phyloP scores from a whole-genome alignment of 2,797 vertebrate genomes.

The Anguilla obscura region DNA sequence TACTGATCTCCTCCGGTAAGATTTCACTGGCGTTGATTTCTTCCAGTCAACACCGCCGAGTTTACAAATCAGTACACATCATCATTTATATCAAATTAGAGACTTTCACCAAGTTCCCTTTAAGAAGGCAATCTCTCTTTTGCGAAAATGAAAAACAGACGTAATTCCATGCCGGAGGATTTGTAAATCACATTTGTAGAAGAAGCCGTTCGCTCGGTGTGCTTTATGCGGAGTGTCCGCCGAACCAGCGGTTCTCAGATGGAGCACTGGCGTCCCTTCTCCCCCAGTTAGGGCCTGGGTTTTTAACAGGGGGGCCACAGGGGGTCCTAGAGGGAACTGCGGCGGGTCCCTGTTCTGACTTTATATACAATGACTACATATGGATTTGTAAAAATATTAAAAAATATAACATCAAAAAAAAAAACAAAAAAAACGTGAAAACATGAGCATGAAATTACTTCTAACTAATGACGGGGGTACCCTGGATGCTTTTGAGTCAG shows the following conservation, averaged over 20 bases:
- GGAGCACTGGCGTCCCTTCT: too few species aligned
- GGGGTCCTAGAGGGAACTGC: not conserved
- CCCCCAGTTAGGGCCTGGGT: too few species aligned
- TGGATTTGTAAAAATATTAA: too few species aligned
- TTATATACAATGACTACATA: not conserved
- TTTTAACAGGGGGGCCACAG: too few species aligned
- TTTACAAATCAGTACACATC: not conserved
- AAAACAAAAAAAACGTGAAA: too few species aligned
- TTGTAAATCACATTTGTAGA: not conserved
- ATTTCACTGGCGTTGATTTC: not conserved
- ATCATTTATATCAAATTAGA: not conserved
- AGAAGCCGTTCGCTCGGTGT: not conserved
- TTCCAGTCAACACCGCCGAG: not conserved
- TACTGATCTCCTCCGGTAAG: not conserved
- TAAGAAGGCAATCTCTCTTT: not conserved
- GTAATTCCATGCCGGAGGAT: not conserved
- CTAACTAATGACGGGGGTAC: too few species aligned
- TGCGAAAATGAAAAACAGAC: not conserved
- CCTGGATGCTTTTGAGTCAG: too few species aligned
- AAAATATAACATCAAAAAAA: too few species aligned
- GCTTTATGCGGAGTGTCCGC: not conserved
- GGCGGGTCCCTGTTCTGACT: not conserved
- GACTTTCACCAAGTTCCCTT: not conserved
- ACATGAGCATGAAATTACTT: too few species aligned
- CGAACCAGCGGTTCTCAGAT: not conserved